Evolutionary conservation across 2,888 invertebrate genomes (phyloP), one percentile per base, ranked within the genome.

Genomic region (Geotrupes spiniger): DNA sequence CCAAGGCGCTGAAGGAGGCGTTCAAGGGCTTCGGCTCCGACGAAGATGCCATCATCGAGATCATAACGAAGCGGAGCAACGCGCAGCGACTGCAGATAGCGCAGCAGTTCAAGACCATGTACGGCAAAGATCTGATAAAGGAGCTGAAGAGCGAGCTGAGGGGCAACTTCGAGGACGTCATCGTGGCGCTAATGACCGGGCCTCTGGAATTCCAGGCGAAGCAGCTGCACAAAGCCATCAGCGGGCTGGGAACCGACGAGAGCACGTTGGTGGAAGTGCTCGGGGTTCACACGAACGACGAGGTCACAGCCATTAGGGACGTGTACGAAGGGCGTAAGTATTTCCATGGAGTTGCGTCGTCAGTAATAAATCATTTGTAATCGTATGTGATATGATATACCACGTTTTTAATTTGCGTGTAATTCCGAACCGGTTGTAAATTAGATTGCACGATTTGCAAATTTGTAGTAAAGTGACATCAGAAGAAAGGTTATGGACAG

Each of bases 101-200:
- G 16, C 82, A 85, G 66, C 77, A 62, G 41, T 72, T 71, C 49
- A 72, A 72, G 59, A 71, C 83, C 0, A 76, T 83, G 74, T 88
- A 81, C 70, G 88, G 88, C 58, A 83, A 84, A 78, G 89, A 89
- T 65, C 75, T 93, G 16, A 80, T 90, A 38, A 84, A 86, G 28
- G 89, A 93, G 63, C 73, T 93, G 58, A 92, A 91, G 72, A 89
- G 91, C 59, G 95, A 96, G 71, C 80, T 92, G 21, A 85, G 85
- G 59, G 94, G 94, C 3, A 87, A 89, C 64, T 92, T 95, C 66
- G 90, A 94, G 66, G 87, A 89, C 52, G 80, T 89, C 0, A 72
- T 93, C 1, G 72, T 93, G 4, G 91, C 90, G 0, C 73, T 95
- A 42, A 87, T 94, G 84, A 89, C 87, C 16, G 89, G 89, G 1